Base-by-base conservation (phyloP, 2,113 vertebrate species). In the Carlito syrichta region DNA sequence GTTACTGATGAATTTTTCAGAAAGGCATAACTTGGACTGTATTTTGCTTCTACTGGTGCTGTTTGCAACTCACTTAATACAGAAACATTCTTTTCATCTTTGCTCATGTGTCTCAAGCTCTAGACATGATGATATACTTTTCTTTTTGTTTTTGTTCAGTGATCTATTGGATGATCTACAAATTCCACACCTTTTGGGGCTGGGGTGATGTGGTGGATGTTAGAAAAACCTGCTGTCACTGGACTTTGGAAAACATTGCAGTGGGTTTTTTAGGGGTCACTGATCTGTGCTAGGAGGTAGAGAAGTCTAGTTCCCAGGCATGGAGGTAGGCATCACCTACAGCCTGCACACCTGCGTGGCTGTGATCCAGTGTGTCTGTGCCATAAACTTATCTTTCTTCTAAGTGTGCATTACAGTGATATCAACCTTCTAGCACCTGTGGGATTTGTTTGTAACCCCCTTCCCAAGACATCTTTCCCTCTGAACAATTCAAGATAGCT, bases 1-100 rank as follows among this genome's bases (percentile, higher is more conserved):
- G 77, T 56, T 68, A 62, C 90, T 92, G 90, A 92, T 92, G 48
- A 71, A 43, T 68, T 96, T 95, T 90, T 93, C 81, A 95, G 84
- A 68, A 71, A 66, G 58, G 58, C n/a, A 32, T 38, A 66, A 22
- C 43, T 54, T 85, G 77, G 40, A 45, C 48, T n/a, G 8, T 0
- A 27, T 40, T 85, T 62, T 25, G 27, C 52, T 86, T 82, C 58
- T 86, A 30, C 66, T 89, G 76, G 74, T 60, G 40, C 45, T 35
- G 4, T 85, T 60, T 77, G 45, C 19, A 60, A 43, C 50, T 81
- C 52, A 35, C 78, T 92, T 2, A n/a, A 45, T 50, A 50, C 35
- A 63, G 66, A 79, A 74, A 13, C 45, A 63, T 95, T 95, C 66
- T 92, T 95, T 95, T 90, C 63, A 69, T 54, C 73, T 82, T 52